These are phyloP conservation scores for Suncus etruscus DNA, from an alignment of 2,113 vertebrate genomes.

Conservation along the genomic window DNA sequence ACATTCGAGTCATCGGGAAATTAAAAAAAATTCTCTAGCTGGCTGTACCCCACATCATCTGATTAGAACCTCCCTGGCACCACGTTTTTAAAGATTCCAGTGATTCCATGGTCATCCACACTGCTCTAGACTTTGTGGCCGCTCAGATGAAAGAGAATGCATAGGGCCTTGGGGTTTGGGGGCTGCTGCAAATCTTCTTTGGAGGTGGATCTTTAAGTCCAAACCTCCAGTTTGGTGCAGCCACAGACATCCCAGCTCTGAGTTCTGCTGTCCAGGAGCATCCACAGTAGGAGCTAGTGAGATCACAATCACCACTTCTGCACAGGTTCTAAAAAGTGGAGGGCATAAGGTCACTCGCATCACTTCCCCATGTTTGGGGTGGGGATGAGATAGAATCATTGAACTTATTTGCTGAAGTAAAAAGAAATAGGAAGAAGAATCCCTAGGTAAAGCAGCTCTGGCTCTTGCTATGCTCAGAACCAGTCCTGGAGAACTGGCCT, in stretches of 20 bases:
- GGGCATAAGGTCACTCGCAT: neutral
- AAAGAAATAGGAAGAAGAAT: slow-evolving; percentile 70
- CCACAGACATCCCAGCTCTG: neutral
- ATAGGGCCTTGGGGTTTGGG: neutral
- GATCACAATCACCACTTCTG: neutral
- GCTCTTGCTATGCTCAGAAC: slow-evolving; percentile 2
- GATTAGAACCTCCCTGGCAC: neutral
- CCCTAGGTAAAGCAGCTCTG: neutral
- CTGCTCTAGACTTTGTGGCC: neutral
- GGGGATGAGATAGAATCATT: neutral
- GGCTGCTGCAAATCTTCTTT: neutral
- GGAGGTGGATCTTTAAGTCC: slow-evolving; percentile 54
- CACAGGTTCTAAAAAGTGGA: neutral
- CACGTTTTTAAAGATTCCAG: neutral
- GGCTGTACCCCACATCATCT: neutral
- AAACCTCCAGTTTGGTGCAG: neutral
- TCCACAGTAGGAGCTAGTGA: neutral
- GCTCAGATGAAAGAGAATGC: neutral
- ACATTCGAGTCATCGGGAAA: neutral
- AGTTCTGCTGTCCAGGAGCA: neutral
- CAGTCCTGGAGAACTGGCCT: neutral
- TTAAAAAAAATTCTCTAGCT: neutral
- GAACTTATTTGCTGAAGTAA: slow-evolving; percentile 66
- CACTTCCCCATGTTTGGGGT: slow-evolving; percentile 64
- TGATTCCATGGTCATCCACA: neutral